Percentiles rank a stretch among this genome's conserved stretches.
Evolutionary conservation across 2,888 invertebrate species (phyloP).

Genomic region (Oligia latruncula): DNA sequence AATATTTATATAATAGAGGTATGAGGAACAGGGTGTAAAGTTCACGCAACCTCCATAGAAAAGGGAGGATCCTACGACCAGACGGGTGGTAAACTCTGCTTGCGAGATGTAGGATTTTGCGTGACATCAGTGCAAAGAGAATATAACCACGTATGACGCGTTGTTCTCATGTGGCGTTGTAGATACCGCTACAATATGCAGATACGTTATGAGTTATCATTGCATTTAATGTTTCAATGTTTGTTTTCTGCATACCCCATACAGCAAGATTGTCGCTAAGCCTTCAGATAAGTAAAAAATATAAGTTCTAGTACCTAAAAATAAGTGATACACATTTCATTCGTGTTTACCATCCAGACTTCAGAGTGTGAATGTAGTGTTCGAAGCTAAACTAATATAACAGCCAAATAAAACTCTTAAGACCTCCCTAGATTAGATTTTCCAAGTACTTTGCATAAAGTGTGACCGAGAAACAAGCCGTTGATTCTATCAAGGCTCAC

Average conservation of each 20-base stretch:
- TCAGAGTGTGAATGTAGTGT: not conserved
- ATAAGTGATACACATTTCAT: not conserved
- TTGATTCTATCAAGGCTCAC: conserved; percentile 32
- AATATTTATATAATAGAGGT: conserved; percentile 7
- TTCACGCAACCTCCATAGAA: too few species aligned
- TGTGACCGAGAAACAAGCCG: conserved; percentile 3
- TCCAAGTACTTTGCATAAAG: not conserved
- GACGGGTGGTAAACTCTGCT: too few species aligned
- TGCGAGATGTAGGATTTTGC: too few species aligned
- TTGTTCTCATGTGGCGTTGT: too few species aligned
- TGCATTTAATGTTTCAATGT: conserved; percentile 14
- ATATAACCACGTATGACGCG: too few species aligned
- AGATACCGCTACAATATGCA: too few species aligned
- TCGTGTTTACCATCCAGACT: not conserved
- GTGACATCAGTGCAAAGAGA: too few species aligned
- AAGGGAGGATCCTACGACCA: too few species aligned
- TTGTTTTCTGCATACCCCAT: conserved; percentile 28
- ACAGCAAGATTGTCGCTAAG: not conserved
- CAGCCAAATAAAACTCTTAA: conserved; percentile 38
- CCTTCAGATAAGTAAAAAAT: not conserved
- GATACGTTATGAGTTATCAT: not conserved
- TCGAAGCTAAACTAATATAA: conserved; percentile 7
- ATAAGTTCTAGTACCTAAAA: not conserved
- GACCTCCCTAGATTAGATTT: conserved; percentile 30
- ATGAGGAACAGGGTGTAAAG: too few species aligned